Evolutionary conservation across 2,888 invertebrate genomes (phyloP), one percentile per base, ranked within the genome.

Genomic region (Lydus trimaculatus): DNA sequence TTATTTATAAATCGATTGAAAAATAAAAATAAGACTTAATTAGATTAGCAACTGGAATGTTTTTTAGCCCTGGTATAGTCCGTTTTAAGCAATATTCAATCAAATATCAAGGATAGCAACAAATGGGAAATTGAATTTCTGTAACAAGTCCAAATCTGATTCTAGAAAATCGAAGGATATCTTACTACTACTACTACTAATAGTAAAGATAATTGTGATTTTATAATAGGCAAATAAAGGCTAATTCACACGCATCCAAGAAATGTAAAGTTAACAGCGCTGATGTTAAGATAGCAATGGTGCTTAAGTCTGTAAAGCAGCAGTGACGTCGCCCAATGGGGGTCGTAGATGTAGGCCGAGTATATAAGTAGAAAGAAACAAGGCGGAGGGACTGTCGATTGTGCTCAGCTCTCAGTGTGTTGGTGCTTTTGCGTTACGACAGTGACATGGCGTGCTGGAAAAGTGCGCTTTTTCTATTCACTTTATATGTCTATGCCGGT

Each of bases 291-390:
- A 74, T 77, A 78, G 78, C 80, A 81, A 82, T 82, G 79, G 77
- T 79, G 77, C 76, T 78, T 76, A 43, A 69, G 79, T 78, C 80
- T 25, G 25, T 25, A 52, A 76, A 76, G 79, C 73, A 73, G 78
- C 76, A 80, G 79, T 83, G 82, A 82, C 83, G 82, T 81, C 80
- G 82, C 72, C 79, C 80, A 78, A 82, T 80, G 81, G 83, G 81
- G 83, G 83, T 81, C 78, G 80, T 80, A 80, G 81, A 84, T 83
- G 82, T 84, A 84, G 83, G 84, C 84, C 84, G 84, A 81, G 79
- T 84, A 85, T 85, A 85, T 82, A 85, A 85, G 84, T 80, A 79
- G 75, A 79, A 78, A 78, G 79, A 81, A 79, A 76, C 79, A 80
- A 76, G 76, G 81, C 79, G 80, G 81, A 81, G 81, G 82, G 82